Evolutionary conservation across 2,797 vertebrate species (phyloP).

Genomic region (Schizothorax lantsangensis): DNA sequence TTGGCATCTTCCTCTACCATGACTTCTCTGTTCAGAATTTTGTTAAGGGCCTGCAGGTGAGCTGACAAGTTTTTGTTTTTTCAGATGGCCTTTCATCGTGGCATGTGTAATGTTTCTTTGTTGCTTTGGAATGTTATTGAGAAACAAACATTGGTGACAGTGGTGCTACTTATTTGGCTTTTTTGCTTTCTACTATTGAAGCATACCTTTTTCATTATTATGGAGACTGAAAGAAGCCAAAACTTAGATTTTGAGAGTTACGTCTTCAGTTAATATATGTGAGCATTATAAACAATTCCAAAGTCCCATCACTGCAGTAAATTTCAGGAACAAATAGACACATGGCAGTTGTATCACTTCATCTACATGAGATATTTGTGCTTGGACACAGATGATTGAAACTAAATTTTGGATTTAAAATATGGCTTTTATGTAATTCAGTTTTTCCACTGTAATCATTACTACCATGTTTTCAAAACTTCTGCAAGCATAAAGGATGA

Average conservation of each 20-base stretch:
- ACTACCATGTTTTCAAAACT: too few species aligned
- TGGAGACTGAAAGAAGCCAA: background rate
- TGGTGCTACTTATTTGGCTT: background rate
- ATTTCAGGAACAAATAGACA: too few species aligned
- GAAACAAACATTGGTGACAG: too few species aligned
- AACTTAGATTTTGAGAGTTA: background rate
- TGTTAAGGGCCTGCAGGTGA: constrained; percentile 96
- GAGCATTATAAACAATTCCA: too few species aligned
- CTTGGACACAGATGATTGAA: too few species aligned
- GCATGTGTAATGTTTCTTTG: background rate
- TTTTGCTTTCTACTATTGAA: background rate
- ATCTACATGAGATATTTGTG: too few species aligned
- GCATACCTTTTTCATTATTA: background rate
- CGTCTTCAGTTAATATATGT: too few species aligned
- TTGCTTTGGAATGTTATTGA: background rate
- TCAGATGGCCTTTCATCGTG: background rate
- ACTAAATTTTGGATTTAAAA: background rate
- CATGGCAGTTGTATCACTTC: background rate
- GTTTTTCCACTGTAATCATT: too few species aligned
- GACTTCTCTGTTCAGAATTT: constrained; percentile 98
- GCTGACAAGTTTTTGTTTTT: background rate
- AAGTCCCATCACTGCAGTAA: too few species aligned
- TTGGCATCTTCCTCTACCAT: constrained; percentile 94
- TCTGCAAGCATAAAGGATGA: background rate
- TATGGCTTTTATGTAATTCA: too few species aligned